A percentile compares a stretch with the other conserved stretches of the same genome.
phyloP scores from a whole-genome alignment of 2,888 invertebrate species.

The Drosophila anomalata region DNA sequence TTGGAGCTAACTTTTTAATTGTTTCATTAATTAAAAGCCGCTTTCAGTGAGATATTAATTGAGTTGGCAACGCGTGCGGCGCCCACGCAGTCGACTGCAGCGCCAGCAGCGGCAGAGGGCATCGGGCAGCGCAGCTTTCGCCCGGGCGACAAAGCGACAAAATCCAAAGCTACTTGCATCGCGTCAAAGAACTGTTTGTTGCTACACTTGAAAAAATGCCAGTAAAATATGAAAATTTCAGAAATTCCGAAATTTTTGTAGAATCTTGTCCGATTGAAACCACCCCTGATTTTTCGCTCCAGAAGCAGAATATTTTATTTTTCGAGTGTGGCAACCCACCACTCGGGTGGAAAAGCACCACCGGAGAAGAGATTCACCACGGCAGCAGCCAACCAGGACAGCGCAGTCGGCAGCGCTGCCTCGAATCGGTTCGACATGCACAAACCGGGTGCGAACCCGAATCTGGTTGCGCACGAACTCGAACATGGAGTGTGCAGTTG shows the following conservation, averaged over 20 bases:
- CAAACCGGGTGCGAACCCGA: constrained; percentile 24
- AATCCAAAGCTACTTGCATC: constrained; percentile 51
- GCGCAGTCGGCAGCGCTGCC: constrained; percentile 25
- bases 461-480: neutral
- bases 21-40: constrained; percentile 71
- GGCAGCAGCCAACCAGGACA: constrained; percentile 34
- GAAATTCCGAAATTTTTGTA: neutral
- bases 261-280: neutral
- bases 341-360: constrained; percentile 20
- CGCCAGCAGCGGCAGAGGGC: constrained; percentile 10
- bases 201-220: constrained; percentile 6
- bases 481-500: too few relatives aligned
- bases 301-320: constrained; percentile 1
- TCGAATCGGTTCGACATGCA: constrained; percentile 29
- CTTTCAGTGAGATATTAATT: constrained; percentile 58
- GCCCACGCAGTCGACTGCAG: constrained; percentile 62
- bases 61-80: constrained; percentile 75
- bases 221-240: neutral
- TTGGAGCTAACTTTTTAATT: constrained; percentile 59
- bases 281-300: neutral
- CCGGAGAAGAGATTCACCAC: constrained; percentile 38
- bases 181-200: constrained; percentile 43
- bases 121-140: constrained; percentile 59
- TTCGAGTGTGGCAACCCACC: neutral
- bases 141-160: constrained; percentile 69